Percentiles rank a stretch among this genome's conserved stretches.
phyloP scores from a whole-genome alignment of 2,113 vertebrate genomes.

The Epinephelus cyanopodus region DNA sequence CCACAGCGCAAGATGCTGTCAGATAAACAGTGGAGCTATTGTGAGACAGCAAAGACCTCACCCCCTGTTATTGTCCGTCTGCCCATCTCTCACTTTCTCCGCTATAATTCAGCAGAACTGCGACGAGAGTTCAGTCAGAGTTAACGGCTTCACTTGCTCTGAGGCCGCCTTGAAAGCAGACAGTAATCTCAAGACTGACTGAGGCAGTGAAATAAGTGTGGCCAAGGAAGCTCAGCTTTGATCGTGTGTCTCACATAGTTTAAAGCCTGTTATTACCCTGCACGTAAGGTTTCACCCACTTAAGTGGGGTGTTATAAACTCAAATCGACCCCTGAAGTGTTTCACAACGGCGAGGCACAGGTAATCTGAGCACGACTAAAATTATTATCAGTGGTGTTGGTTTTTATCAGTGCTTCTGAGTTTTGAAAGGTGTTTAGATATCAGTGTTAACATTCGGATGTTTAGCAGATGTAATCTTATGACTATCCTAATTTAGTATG shows the following conservation, averaged over 20 bases:
- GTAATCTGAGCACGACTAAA: not conserved
- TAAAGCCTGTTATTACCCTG: constrained; percentile 31
- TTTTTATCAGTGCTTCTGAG: not conserved
- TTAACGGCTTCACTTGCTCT: constrained; percentile 4
- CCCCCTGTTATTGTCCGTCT: not conserved
- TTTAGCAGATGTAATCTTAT: too few relatives aligned
- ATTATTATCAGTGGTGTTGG: not conserved
- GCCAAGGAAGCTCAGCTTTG: constrained; percentile 50
- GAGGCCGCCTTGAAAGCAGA: constrained; percentile 20
- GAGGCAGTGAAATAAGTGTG: constrained; percentile 33
- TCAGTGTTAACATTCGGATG: not conserved
- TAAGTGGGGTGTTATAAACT: not conserved
- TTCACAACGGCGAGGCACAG: not conserved
- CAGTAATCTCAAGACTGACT: constrained; percentile 43
- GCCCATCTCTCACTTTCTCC: not conserved
- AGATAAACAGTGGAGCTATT: constrained; percentile 43
- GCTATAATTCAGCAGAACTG: constrained; percentile 11
- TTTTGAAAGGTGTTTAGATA: not conserved
- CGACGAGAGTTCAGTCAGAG: constrained; percentile 31
- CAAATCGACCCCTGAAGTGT: not conserved
- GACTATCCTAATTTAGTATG: not conserved
- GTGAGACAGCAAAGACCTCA: constrained; percentile 22
- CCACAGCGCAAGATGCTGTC: constrained; percentile 13
- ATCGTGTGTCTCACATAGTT: constrained; percentile 23
- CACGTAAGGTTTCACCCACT: constrained; percentile 33